Evolutionary conservation across 2,113 vertebrate species (phyloP), one percentile per base, ranked within the genome.

Genomic region (Ifrita kowaldi): DNA sequence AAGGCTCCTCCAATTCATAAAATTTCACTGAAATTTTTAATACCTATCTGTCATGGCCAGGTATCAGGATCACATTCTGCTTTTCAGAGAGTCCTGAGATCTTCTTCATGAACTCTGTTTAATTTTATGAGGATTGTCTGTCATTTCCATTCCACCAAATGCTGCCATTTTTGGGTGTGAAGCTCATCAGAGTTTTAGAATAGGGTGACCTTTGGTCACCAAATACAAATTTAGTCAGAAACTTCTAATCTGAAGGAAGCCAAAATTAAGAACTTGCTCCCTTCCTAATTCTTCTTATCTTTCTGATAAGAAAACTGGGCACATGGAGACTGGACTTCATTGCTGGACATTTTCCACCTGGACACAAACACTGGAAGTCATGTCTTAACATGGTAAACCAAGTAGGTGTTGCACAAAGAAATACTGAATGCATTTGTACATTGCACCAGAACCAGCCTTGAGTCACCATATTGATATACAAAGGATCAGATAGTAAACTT

Each of bases 401-500:
- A 63, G 74, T 35, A 80, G 65, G 52, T 75, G 8, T 75, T 76
- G 65, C 87, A 84, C 80, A 82, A 87, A 94, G 27, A 69, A 76
- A 56, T 32, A 46, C 23, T 53, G 50, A 65, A 87, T 79, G 35
- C 24, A 16, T 84, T 82, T 87, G 4, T 69, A 16, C 56, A 75
- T 79, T 89, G 84, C 57, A 93, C 53, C 49, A 94, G 70, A 73
- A 87, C 59, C 62, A 79, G 93, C 57, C 84, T 83, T 76, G 62
- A 87, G 60, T 85, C 78, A 77, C 84, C 41, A 77, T 73, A 93
- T 62, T 93, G 93, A 83, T 80, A 74, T 6, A 90, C 71, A 86
- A 85, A 89, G 74, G 81, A 90, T 93, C 70, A 67, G 67, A 96
- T 42, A 90, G 67, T 62, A 79, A 96, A 92, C 59, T 84, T 90